A percentile compares a stretch with the other conserved stretches of the same genome.
These are phyloP conservation scores for Hydra vulgaris DNA, from an alignment of 30 jellyfish, hydroid and myxozoan species.

Conservation along the genomic window DNA sequence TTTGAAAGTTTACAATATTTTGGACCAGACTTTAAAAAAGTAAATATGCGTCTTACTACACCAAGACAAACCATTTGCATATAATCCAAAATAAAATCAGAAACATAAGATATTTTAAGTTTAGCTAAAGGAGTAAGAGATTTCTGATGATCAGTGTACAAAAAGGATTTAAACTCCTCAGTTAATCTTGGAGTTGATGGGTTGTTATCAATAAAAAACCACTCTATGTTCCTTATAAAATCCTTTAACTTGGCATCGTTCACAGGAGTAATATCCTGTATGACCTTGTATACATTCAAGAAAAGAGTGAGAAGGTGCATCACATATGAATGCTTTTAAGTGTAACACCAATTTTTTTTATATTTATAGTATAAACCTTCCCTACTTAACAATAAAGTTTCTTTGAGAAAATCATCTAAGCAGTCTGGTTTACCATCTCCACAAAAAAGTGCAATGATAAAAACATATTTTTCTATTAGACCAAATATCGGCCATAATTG, in stretches of 20 bases:
- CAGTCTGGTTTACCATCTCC: slow-evolving; percentile 1
- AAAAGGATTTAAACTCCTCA: not conserved
- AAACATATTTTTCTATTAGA: not conserved
- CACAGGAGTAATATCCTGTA: slow-evolving; percentile 40
- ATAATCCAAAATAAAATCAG: slow-evolving; percentile 18
- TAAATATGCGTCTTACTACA: slow-evolving; percentile 25
- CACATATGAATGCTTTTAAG: slow-evolving; percentile 16
- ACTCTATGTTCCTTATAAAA: not conserved
- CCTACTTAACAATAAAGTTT: not conserved
- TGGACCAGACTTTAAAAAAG: slow-evolving; percentile 16
- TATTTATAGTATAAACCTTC: not conserved
- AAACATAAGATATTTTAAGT: slow-evolving; percentile 8
- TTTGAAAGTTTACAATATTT: slow-evolving; percentile 19
- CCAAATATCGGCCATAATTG: slow-evolving; percentile 50
- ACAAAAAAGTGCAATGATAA: not conserved
- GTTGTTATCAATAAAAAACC: not conserved
- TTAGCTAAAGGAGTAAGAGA: slow-evolving; percentile 13
- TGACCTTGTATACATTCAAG: slow-evolving; percentile 26
- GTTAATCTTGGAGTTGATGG: not conserved
- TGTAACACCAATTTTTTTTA: not conserved
- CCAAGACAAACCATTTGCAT: slow-evolving; percentile 39
- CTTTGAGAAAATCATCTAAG: slow-evolving; percentile 14
- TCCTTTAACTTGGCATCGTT: slow-evolving; percentile 37
- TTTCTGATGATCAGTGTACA: slow-evolving; percentile 23
- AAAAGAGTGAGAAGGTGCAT: slow-evolving; percentile 46